Conservation (phyloP, 2,113 vertebrate species). For the Anhinga anhinga region DNA sequence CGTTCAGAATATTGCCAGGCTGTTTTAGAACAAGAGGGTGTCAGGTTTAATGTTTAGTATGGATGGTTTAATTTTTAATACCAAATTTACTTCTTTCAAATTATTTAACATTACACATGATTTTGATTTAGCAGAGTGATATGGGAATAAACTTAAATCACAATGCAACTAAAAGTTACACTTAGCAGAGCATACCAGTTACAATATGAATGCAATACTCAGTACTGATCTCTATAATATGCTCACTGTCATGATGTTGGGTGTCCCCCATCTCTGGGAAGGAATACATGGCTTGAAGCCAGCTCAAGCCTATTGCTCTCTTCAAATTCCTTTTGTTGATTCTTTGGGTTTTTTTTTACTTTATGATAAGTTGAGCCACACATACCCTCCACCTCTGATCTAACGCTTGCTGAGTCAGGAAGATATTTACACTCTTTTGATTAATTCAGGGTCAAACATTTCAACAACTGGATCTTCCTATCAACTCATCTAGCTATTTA, state of each 20-base stretch:
- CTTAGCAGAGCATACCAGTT: not conserved
- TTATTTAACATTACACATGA: not conserved
- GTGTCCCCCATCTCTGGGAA: not conserved
- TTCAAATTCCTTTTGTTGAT: not conserved
- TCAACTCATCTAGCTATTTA: not conserved
- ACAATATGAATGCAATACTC: not conserved
- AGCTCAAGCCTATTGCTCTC: not conserved
- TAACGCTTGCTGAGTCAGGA: not conserved
- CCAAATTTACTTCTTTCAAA: not conserved
- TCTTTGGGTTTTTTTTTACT: not conserved
- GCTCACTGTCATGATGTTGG: not conserved
- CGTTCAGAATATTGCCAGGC: not conserved
- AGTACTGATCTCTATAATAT: not conserved
- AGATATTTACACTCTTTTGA: not conserved
- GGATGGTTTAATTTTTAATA: not conserved
- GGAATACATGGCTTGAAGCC: not conserved
- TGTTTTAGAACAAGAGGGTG: not conserved
- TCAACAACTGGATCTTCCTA: not conserved
- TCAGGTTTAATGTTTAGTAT: not conserved
- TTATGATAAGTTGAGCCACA: not conserved
- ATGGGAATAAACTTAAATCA: not conserved
- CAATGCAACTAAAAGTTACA: not conserved
- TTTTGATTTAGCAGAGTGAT: not conserved
- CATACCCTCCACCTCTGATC: rapidly evolving
- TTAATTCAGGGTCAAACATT: not conserved